A percentile compares a stretch with the other conserved stretches of the same genome.
Conservation (phyloP, 2,797 vertebrate genomes). For the Rhabdophis nuchalis region DNA sequence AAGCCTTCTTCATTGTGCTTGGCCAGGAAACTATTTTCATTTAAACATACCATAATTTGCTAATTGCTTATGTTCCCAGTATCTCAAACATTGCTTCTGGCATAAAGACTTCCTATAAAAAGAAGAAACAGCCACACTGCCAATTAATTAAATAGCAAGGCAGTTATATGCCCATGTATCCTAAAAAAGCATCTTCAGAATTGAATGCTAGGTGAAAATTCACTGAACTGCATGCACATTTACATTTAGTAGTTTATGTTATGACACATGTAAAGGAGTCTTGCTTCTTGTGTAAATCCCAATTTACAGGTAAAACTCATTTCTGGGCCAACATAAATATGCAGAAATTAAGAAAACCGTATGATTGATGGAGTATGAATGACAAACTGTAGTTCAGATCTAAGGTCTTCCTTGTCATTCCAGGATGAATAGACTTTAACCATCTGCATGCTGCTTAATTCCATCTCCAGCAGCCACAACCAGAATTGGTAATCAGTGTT, state of each 20-base stretch:
- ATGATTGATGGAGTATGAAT: neutral
- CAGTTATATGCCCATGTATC: neutral
- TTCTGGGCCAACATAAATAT: constrained; percentile 3
- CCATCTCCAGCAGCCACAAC: neutral
- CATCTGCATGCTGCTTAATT: neutral
- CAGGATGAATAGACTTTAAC: neutral
- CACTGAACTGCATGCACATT: neutral
- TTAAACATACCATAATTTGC: constrained; percentile 41
- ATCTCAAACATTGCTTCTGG: constrained; percentile 35
- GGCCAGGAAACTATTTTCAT: constrained; percentile 39
- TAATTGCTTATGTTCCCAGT: constrained; percentile 33
- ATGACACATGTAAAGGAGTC: neutral
- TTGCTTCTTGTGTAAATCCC: neutral
- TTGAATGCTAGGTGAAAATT: constrained; percentile 4
- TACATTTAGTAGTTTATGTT: neutral
- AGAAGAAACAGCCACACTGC: constrained; percentile 14
- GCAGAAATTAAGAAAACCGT: neutral
- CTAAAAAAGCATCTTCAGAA: constrained; percentile 9
- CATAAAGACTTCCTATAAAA: constrained; percentile 24
- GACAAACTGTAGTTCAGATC: neutral
- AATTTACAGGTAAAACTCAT: constrained; percentile 6
- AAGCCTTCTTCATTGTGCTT: constrained; percentile 29
- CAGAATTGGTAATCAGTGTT: neutral
- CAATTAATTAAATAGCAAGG: constrained; percentile 37
- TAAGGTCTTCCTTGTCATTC: neutral